Conservation (phyloP, 2,797 vertebrate species). For the Valencia hispanica region DNA sequence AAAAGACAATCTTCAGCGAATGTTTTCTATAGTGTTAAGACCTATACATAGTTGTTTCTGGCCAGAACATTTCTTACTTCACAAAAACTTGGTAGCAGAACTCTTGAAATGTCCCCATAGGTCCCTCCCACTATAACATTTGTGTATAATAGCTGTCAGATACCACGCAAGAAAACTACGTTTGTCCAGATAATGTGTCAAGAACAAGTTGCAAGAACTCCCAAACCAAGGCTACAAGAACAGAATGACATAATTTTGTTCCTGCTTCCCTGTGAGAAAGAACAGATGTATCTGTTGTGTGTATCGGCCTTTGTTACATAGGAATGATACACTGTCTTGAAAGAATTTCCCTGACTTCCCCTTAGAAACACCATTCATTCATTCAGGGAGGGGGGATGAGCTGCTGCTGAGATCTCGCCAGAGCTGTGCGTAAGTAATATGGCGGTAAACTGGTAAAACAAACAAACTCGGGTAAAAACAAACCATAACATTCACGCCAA, state of each 20-base stretch:
- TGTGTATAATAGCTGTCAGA: not conserved
- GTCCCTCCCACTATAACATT: not conserved
- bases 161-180: not conserved
- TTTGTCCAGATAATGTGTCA: not conserved
- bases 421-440: too few species aligned
- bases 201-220: not conserved
- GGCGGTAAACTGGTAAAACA: too few species aligned
- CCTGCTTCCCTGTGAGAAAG: not conserved
- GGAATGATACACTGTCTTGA: not conserved
- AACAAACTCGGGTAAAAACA: too few species aligned
- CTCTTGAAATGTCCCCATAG: not conserved
- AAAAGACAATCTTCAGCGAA: not conserved
- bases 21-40: not conserved
- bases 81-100: not conserved
- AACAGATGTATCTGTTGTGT: not conserved
- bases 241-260: not conserved
- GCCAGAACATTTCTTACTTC: not conserved
- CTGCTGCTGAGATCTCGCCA: too few species aligned
- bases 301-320: not conserved
- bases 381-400: too few species aligned
- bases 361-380: too few species aligned
- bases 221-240: not conserved
- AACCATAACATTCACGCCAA: too few species aligned
- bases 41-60: not conserved
- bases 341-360: not conserved